Conservation (phyloP, 2,888 invertebrate genomes). For the Phalangium opilio region DNA sequence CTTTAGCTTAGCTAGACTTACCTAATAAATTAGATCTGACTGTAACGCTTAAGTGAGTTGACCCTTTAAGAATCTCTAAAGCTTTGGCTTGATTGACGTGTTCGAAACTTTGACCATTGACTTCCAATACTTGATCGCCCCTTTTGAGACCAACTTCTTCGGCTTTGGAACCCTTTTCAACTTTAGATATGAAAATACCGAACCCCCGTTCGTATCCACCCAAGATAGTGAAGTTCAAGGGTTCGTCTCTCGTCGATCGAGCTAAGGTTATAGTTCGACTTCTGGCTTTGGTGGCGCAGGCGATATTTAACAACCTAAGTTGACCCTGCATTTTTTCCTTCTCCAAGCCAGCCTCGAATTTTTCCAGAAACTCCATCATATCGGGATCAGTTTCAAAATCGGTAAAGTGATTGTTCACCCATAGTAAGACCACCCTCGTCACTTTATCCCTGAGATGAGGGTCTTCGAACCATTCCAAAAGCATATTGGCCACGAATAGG, state of each 20-base stretch:
- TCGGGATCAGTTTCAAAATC: constrained; percentile 90
- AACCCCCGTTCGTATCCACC: constrained; percentile 84
- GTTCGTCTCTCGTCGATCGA: constrained; percentile 78
- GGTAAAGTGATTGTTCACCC: constrained; percentile 98
- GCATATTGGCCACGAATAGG: constrained; percentile 65
- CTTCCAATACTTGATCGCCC: constrained; percentile 90
- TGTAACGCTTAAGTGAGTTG: constrained; percentile 88
- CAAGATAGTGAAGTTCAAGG: constrained; percentile 74
- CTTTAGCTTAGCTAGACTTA: constrained; percentile 11
- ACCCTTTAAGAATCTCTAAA: constrained; percentile 76
- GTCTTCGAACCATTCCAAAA: constrained; percentile 80
- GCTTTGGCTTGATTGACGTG: constrained; percentile 82
- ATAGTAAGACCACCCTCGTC: constrained; percentile 84
- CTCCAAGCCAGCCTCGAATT: constrained; percentile 71
- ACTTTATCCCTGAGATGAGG: constrained; percentile 36
- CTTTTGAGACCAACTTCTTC: constrained; percentile 90
- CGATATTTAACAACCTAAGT: constrained; percentile 67
- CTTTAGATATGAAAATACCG: constrained; percentile 88
- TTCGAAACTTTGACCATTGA: constrained; percentile 91
- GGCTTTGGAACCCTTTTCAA: constrained; percentile 81
- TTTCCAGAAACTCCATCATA: constrained; percentile 92
- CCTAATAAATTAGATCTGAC: constrained; percentile 92
- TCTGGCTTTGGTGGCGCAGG: constrained; percentile 91
- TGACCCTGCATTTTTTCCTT: constrained; percentile 67
- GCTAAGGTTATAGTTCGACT: constrained; percentile 80